Base-by-base conservation (phyloP, 2,113 vertebrate species). In the Cololabis saira region DNA sequence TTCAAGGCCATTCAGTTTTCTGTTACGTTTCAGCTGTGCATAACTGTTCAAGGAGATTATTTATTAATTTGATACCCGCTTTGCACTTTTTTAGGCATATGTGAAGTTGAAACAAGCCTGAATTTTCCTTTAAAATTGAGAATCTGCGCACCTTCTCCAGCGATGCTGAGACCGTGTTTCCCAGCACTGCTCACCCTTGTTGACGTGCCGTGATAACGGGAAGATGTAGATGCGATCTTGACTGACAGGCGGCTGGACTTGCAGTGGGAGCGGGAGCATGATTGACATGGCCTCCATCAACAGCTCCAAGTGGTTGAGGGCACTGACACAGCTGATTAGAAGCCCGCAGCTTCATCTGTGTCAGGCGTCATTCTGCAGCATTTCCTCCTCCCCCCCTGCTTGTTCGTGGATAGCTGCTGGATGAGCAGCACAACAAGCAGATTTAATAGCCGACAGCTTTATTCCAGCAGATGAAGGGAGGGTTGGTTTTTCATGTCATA, bases 241-340 rank as follows among this genome's bases (percentile, higher is more conserved):
- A n/a, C 51, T 11, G 27, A 53, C 82, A 74, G 48, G 62, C 61
- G 56, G 45, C 60, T 67, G 53, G 57, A 60, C 18, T 54, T 24
- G 33, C 56, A 18, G 43, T 48, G 11, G 15, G 41, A 65, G 15
- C 5, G 11, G 17, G 21, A 15, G 27, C 53, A 27, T 5, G 12
- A 15, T 72, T 41, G 30, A 71, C 55, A 15, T 1, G 12, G 64
- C 10, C 51, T 64, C 44, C 40, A 45, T 78, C 57, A 22, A 17
- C 48, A 56, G 19, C 63, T 37, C 37, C 16, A 0, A 74, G 60
- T 55, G n/a, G 12, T 60, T 45, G 59, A 24, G n/a, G 27, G 42
- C 43, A 61, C 54, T 72, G 44, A 69, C 67, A 72, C 49, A 24
- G 41, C 66, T 61, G 60, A 86, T 84, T 76, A 80, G 65, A 60